A percentile compares a stretch with the other conserved stretches of the same genome.
These are phyloP conservation scores for Drosophila kohkoa DNA, from an alignment of 1,140 invertebrate genomes.

Conservation along the genomic window DNA sequence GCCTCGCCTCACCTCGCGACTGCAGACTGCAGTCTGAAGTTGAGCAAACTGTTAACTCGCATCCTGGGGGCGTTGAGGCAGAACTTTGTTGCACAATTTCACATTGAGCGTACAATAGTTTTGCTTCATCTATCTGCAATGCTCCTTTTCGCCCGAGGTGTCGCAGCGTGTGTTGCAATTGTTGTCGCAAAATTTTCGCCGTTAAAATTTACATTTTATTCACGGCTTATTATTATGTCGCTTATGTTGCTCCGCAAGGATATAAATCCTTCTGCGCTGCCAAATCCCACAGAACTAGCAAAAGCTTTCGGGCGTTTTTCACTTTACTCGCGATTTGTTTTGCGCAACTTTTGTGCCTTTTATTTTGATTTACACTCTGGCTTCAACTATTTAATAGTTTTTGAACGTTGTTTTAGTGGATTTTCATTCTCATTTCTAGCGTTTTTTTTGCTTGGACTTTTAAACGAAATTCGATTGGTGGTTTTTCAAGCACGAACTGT, in stretches of 20 bases:
- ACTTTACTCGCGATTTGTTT: conserved; percentile 2
- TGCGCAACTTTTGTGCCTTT: conserved; percentile 23
- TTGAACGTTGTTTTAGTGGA: neutral
- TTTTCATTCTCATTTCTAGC: neutral
- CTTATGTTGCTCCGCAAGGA: neutral
- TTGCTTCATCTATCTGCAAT: conserved; percentile 13
- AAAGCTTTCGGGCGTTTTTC: conserved; percentile 44
- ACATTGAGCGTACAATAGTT: conserved; percentile 24
- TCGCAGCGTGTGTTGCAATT: conserved; percentile 40
- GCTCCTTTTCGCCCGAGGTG: neutral
- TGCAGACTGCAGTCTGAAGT: conserved; percentile 2
- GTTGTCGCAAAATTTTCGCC: conserved; percentile 51
- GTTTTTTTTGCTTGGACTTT: neutral
- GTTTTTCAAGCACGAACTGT: neutral
- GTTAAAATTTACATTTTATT: conserved; percentile 59
- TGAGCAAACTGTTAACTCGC: conserved; percentile 44
- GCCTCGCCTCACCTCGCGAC: neutral
- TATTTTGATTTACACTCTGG: conserved; percentile 25
- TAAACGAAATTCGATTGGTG: neutral
- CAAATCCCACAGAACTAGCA: conserved; percentile 14
- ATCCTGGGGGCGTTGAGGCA: conserved; percentile 35
- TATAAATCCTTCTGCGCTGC: neutral
- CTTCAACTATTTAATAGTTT: conserved; percentile 1
- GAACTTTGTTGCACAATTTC: conserved; percentile 55
- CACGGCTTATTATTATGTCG: conserved; percentile 49